Percentiles rank a stretch among this genome's conserved stretches.
phyloP scores from a whole-genome alignment of 2,888 invertebrate species.

The Calliphora vomitoria region DNA sequence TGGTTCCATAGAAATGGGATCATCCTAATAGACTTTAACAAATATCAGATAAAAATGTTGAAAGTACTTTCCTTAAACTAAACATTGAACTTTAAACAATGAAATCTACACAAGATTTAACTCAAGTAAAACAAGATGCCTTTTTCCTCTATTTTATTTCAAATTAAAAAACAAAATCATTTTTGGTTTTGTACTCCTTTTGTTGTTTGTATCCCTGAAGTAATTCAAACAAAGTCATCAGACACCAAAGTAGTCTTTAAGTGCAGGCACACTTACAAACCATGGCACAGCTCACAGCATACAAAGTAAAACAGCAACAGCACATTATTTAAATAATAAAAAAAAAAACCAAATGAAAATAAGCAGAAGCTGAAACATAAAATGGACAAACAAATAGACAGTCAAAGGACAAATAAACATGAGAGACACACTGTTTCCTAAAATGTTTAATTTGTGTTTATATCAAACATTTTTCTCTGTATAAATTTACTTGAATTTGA shows the following conservation, averaged over 20 bases:
- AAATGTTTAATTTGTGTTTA: background rate
- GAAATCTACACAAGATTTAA: no score
- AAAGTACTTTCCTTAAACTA: no score
- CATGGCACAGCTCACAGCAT: background rate
- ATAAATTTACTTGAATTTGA: background rate
- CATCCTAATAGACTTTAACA: no score
- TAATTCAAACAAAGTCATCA: slow-evolving; percentile 51
- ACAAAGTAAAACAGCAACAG: background rate
- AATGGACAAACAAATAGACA: background rate
- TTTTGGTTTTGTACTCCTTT: slow-evolving; percentile 12
- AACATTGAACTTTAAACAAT: no score
- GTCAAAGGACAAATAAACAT: slow-evolving; percentile 12
- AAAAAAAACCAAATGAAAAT: background rate
- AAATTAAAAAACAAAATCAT: background rate
- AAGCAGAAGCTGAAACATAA: background rate
- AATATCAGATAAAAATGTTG: no score
- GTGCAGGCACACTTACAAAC: slow-evolving; percentile 39
- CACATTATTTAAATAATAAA: slow-evolving; percentile 27
- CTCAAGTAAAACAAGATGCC: background rate
- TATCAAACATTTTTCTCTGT: background rate
- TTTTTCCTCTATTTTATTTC: background rate
- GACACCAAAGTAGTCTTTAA: slow-evolving; percentile 63
- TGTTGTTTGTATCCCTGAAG: slow-evolving; percentile 40
- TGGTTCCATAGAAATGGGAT: no score
- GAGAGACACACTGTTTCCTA: background rate